Evolutionary conservation across 2,113 vertebrate species (phyloP).

Genomic region (Conger conger): DNA sequence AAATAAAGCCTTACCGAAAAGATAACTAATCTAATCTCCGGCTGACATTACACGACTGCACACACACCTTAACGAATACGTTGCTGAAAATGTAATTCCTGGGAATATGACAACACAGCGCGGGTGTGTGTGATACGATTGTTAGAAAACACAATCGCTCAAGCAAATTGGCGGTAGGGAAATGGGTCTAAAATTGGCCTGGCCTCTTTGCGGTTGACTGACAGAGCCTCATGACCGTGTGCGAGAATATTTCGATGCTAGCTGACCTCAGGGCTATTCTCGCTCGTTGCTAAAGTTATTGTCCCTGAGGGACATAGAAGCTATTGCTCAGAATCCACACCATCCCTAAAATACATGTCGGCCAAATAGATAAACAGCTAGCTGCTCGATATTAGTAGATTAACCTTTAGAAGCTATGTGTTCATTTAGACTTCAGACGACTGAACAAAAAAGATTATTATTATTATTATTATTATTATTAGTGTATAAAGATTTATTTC

Average conservation of each 20-base stretch:
- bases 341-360: slow-evolving; percentile 22
- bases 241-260: slow-evolving; percentile 28
- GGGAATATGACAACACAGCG: not conserved
- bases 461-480: too few relatives aligned
- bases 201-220: slow-evolving; percentile 9
- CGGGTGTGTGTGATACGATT: not conserved
- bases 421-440: not conserved
- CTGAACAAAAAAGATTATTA: not conserved
- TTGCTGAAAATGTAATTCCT: not conserved
- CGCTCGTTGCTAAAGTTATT: slow-evolving; percentile 42
- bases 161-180: slow-evolving; percentile 28
- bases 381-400: not conserved
- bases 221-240: slow-evolving; percentile 42
- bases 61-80: not conserved
- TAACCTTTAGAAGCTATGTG: not conserved
- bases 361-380: slow-evolving; percentile 15
- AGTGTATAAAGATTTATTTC: not conserved
- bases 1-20: too few relatives aligned
- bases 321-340: slow-evolving; percentile 34
- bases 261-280: slow-evolving; percentile 60
- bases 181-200: slow-evolving; percentile 35
- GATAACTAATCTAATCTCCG: too few relatives aligned
- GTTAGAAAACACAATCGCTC: not conserved
- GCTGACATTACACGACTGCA: not conserved
- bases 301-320: slow-evolving; percentile 44